These are phyloP conservation scores for Nebria salina DNA, from an alignment of 2,888 invertebrate genomes.

Conservation along the genomic window DNA sequence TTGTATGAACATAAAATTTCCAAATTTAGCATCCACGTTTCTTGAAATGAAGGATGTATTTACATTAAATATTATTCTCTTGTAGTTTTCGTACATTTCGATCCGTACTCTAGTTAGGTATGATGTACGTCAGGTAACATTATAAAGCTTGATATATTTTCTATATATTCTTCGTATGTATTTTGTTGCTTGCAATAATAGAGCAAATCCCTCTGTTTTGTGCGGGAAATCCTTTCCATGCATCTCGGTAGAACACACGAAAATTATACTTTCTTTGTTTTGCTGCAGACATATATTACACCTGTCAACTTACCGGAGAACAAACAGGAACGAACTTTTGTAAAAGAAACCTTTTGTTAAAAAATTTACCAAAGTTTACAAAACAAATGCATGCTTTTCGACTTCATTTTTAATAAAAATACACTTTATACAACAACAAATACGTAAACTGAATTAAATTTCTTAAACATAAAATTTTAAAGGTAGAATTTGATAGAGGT, in stretches of 20 bases:
- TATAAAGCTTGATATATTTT: constrained; percentile 16
- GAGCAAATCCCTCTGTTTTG: constrained; percentile 27
- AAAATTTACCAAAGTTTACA: not conserved
- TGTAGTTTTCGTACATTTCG: not conserved
- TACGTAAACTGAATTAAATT: too few species aligned
- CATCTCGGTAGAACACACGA: constrained; percentile 14
- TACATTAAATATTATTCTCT: not conserved
- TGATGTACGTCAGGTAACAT: not conserved
- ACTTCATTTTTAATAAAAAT: not conserved
- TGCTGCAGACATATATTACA: constrained; percentile 28
- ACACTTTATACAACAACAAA: not conserved
- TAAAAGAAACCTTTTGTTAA: constrained; percentile 4
- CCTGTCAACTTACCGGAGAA: constrained; percentile 18
- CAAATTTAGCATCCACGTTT: too few species aligned
- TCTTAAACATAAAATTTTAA: too few species aligned
- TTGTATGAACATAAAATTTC: too few species aligned
- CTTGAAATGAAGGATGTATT: not conserved
- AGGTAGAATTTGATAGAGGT: too few species aligned
- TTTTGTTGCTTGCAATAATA: constrained; percentile 30
- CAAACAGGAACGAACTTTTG: not conserved
- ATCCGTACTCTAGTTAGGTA: not conserved
- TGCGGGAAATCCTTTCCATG: constrained; percentile 6
- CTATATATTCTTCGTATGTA: not conserved
- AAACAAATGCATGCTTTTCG: not conserved
- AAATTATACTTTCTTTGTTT: constrained; percentile 33